Percentiles rank a stretch among this genome's conserved stretches.
Evolutionary conservation across 2,113 vertebrate genomes (phyloP).

Genomic region (Poicephalus meyeri): DNA sequence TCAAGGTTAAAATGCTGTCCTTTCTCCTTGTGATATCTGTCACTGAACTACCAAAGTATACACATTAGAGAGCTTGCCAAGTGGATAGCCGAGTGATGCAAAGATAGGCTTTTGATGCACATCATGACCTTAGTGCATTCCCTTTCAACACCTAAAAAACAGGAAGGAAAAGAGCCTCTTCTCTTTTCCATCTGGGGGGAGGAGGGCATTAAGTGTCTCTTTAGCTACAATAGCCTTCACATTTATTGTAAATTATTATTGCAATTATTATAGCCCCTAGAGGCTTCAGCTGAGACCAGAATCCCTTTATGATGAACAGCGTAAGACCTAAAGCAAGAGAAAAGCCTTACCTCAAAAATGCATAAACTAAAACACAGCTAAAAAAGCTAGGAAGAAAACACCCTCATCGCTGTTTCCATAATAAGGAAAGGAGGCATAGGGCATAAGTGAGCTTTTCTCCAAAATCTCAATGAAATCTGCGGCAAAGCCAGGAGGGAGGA

Average conservation of each 20-base stretch:
- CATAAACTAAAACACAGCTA: neutral
- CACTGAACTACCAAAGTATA: slow-evolving; percentile 38
- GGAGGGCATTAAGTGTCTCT: neutral
- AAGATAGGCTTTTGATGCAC: neutral
- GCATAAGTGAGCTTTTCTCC: neutral
- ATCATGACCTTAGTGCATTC: neutral
- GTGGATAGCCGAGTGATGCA: neutral
- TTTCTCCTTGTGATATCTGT: slow-evolving; percentile 22
- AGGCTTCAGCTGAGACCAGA: neutral
- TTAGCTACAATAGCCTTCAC: neutral
- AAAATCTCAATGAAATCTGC: neutral
- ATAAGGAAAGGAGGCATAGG: neutral
- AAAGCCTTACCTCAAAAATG: neutral
- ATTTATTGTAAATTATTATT: slow-evolving; percentile 15
- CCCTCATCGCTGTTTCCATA: neutral
- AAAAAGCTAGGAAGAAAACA: neutral
- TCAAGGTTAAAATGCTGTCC: slow-evolving; percentile 45
- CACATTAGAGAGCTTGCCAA: neutral
- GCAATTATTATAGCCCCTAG: neutral
- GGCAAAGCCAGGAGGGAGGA: neutral
- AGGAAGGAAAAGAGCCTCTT: neutral
- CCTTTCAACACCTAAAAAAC: neutral
- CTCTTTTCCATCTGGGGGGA: neutral
- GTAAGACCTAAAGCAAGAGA: neutral
- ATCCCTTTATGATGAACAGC: neutral